phyloP scores from a whole-genome alignment of 2,113 vertebrate species.

The Dromas ardeola region DNA sequence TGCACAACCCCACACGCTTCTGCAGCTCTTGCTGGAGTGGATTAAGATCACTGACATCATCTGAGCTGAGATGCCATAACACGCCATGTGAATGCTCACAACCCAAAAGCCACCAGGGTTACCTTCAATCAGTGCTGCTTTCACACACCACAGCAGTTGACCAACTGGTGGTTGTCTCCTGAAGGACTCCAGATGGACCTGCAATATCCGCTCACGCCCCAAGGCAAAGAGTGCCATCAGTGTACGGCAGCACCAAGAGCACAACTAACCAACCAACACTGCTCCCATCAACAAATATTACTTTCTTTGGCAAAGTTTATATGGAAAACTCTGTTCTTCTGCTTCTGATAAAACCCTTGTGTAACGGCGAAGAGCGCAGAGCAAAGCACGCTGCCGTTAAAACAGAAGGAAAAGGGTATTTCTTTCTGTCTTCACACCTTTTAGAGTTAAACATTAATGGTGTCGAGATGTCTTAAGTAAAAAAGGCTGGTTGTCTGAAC shows the following conservation, averaged over 20 bases:
- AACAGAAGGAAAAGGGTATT: neutral
- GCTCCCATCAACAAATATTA: neutral
- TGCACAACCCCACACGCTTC: neutral
- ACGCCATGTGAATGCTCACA: neutral
- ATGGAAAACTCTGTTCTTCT: neutral
- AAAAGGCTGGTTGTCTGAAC: slow-evolving; percentile 25
- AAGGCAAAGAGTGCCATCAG: neutral
- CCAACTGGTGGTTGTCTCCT: neutral
- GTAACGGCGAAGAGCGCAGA: neutral
- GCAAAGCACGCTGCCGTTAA: rapidly evolving
- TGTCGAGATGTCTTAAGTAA: neutral
- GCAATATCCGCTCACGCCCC: neutral
- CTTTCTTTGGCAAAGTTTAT: neutral
- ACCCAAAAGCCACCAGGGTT: neutral
- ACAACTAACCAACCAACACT: neutral
- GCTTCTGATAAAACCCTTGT: neutral
- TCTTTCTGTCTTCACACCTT: neutral
- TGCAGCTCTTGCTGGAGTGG: neutral
- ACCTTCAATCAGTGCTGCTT: neutral
- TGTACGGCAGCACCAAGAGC: neutral
- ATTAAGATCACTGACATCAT: neutral
- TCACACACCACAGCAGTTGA: neutral
- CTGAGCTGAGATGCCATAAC: neutral
- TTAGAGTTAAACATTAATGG: neutral
- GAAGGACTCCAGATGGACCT: neutral